Percentiles rank a stretch among this genome's conserved stretches.
phyloP scores from a whole-genome alignment of 1,140 invertebrate genomes.

The Lepidurus packardi region DNA sequence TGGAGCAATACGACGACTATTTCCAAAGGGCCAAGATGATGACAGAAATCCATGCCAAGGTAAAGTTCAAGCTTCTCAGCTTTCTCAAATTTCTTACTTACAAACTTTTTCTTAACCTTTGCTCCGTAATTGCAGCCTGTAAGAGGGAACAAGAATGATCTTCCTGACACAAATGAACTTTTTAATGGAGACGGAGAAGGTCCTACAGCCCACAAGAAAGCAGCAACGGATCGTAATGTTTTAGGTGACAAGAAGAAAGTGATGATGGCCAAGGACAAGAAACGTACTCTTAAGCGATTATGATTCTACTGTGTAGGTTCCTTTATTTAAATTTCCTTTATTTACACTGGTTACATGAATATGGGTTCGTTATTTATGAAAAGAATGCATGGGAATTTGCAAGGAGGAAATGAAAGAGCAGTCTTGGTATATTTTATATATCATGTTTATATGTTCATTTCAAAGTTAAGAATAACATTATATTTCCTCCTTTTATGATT shows the following conservation, averaged over 20 bases:
- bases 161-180: slow-evolving; percentile 28
- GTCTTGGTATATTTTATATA: neutral
- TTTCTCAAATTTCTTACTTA: slow-evolving; percentile 20
- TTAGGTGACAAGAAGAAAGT: slow-evolving; percentile 64
- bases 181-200: slow-evolving; percentile 49
- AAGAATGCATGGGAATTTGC: neutral
- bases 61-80: slow-evolving; percentile 40
- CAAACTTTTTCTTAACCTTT: neutral
- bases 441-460: neutral
- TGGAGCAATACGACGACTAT: slow-evolving; percentile 89
- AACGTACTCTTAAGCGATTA: slow-evolving; percentile 79
- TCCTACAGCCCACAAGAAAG: slow-evolving; percentile 68
- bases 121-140: slow-evolving; percentile 21
- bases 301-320: slow-evolving; percentile 49
- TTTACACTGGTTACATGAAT: slow-evolving; percentile 22
- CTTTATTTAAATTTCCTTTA: slow-evolving; percentile 4
- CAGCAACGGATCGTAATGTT: slow-evolving; percentile 72
- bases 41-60: slow-evolving; percentile 86
- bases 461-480: neutral
- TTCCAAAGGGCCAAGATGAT: slow-evolving; percentile 84
- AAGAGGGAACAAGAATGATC: slow-evolving; percentile 36
- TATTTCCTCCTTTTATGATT: neutral
- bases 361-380: neutral
- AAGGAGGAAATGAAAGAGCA: neutral
- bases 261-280: slow-evolving; percentile 75